Evolutionary conservation across 1,140 invertebrate species (phyloP).

Genomic region (Bilobella aurantiaca): DNA sequence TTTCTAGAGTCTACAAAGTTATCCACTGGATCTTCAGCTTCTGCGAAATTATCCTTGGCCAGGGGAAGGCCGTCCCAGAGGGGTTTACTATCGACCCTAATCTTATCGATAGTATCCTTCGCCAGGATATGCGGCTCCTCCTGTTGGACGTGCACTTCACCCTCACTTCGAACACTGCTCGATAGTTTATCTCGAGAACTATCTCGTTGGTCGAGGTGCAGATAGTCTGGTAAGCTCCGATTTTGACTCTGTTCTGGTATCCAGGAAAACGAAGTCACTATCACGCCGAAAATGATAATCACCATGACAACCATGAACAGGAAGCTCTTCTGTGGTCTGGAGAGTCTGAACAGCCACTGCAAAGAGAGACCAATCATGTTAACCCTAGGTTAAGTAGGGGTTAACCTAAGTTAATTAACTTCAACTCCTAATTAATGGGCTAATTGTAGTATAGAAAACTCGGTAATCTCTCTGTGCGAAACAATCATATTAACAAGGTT

Average conservation of each 20-base stretch:
- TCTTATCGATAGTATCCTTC: neutral
- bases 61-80: neutral
- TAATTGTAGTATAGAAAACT: too few relatives aligned
- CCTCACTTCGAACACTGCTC: neutral
- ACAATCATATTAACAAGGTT: slow-evolving; percentile 45
- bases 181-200: neutral
- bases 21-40: neutral
- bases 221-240: neutral
- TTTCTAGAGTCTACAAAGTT: neutral
- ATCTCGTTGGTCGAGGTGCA: neutral
- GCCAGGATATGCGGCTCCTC: neutral
- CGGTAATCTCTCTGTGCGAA: too few relatives aligned
- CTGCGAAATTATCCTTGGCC: neutral
- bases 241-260: slow-evolving; percentile 12
- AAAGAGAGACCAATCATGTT: too few relatives aligned
- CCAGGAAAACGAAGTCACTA: slow-evolving; percentile 38
- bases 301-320: slow-evolving; percentile 52
- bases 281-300: slow-evolving; percentile 49
- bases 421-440: too few relatives aligned
- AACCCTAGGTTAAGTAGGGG: too few relatives aligned
- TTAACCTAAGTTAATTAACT: too few relatives aligned
- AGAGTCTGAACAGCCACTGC: slow-evolving; percentile 73
- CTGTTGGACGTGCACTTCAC: neutral
- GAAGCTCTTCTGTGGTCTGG: slow-evolving; percentile 65
- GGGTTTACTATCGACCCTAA: neutral